Evolutionary conservation across 2,888 invertebrate genomes (phyloP), one percentile per base, ranked within the genome.

Genomic region (Trachelus stipa): DNA sequence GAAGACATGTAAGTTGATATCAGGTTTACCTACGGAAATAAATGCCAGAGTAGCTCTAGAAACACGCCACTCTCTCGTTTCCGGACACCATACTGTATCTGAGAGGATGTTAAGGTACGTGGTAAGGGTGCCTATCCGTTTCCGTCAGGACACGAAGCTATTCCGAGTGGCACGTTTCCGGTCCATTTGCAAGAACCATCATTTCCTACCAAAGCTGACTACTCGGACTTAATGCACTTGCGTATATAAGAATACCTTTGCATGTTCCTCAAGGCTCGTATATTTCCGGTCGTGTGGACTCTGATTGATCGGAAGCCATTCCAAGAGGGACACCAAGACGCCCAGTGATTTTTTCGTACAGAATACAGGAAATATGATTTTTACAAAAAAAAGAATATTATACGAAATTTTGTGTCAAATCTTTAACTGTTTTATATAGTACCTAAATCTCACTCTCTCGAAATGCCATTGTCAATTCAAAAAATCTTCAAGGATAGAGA

Each of bases 91-190:
- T 56, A 56, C 3, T 56, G 56, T 56, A 56, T 56, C 23, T 56
- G 23, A 23, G 56, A 23, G 56, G 23, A 56, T 56, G 56, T 23
- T 56, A 56, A 23, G 15, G 56, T 56, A 56, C 23, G 23, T 56
- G 56, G 56, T 56, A 56, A 56, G 56, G 56, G 56, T 56, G 56
- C 56, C 56, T 56, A 56, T 56, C 56, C 56, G 56, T 56, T 56
- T 56, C 56, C 56, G 23, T 56, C 23, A 56, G 56, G 56, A 56
- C 56, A 23, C 56, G 56, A 56, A 56, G 56, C 23, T 56, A 82
- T 81, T 77, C 77, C 76, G 40, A 79, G 76, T 77, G 73, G 73
- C 74, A 74, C 78, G 77, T 81, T 79, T 81, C 79, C 81, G 79
- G 75, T 74, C 69, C 75, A 56, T 56, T 56, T 23, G 56, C 23